Base-by-base conservation (phyloP, 2,113 vertebrate species). In the Gopherus flavomarginatus region DNA sequence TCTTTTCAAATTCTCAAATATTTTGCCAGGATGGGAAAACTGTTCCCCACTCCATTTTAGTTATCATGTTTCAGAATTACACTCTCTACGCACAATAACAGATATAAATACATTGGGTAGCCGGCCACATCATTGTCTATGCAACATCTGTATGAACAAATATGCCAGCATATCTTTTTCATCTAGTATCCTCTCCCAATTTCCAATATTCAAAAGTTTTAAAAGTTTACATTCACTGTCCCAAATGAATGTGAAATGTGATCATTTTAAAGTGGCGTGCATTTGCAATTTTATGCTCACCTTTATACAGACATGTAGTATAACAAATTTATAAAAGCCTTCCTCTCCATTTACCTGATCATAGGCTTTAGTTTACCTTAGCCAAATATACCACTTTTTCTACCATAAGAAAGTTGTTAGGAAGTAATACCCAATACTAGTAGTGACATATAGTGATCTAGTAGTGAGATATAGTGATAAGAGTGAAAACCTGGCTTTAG, bases 141-240 rank as follows among this genome's bases (percentile, higher is more conserved):
- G 78, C 57, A 89, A 75, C 2, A 11, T 84, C 54, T 77, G n/a
- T 81, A 31, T 26, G 17, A 87, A 87, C 24, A 85, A 24, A 44
- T 77, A 44, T 77, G 19, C 38, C 21, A 77, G 44, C 72, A 26
- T 24, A 44, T 24, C 10, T 44, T 3, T 8, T 3, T 29, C n/a
- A 3, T n/a, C 56, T 85, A 12, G 8, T 62, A 26, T 47, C 4
- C 1, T 85, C 10, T 87, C 31, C 47, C 3, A 1, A 0, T 1
- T 38, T 90, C 19, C n/a, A 69, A 4, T 59, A 11, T 47, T 47
- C 52, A 83, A 59, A 83, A 42, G 69, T 38, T 75, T n/a, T 22
- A 26, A 77, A 69, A 44, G 7, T 3, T 77, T 75, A 4, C 21
- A 5, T 44, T 27, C 5, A 6, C 0, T 77, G 6, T 83, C 80